Evolutionary conservation across 2,113 vertebrate species (phyloP), one percentile per base, ranked within the genome.

Genomic region (Hoplias malabaricus): DNA sequence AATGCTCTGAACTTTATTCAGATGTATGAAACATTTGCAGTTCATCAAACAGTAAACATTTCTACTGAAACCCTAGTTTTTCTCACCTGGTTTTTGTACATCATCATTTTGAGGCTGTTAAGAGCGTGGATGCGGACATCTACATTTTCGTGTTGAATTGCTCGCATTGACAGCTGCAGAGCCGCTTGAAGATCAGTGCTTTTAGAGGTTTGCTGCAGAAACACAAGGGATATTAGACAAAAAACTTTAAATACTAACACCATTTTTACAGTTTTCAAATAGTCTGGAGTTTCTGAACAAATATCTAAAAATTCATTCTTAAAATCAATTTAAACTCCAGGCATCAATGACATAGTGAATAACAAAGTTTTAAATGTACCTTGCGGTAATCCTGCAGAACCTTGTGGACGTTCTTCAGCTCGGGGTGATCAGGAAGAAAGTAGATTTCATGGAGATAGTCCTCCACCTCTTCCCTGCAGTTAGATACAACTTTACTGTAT

Each of bases 391-490:
- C 92, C 80, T 97, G 96, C 83, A 99, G 94, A 74, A 97, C 91
- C 0, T 93, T 89, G 83, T 98, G 95, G 85, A 99, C 96, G 83
- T 96, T 93, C 89, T 94, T 94, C 33, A 99, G 90, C 79, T 98
- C 96, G 6, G 93, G 93, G 84, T 97, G 95, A 81, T 98, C 94
- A 48, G 97, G 98, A 21, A 99, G 90, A 84, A 99, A 98, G 89
- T 99, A 99, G 88, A 99, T 98, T 93, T 99, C 98, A 90, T 99
- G 98, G 66, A 99, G 94, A 82, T 96, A 98, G 83, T 99, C 97
- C 74, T 92, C 93, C 5, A 99, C 96, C 82, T 94, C 94, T 85
- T 95, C 92, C 88, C 98, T 99, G 83, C 31, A 2, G 43, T 27
- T 65, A 59, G 21, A 70, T 16, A 19, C 31, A 33, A 2, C 0